These are phyloP conservation scores for Gymnocypris eckloni DNA, from an alignment of 2,797 vertebrate species.

Conservation along the genomic window DNA sequence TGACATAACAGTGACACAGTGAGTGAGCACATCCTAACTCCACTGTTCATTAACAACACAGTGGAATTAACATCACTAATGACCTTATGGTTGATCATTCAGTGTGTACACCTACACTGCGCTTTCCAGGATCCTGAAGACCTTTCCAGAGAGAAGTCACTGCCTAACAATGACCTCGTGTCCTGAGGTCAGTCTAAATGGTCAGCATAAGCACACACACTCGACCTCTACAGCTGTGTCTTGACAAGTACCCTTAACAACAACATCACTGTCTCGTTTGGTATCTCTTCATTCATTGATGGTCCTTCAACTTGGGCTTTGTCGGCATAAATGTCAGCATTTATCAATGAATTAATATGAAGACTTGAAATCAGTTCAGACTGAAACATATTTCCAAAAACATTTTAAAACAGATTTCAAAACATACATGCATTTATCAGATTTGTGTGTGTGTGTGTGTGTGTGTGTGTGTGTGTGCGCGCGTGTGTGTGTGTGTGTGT, in stretches of 20 bases:
- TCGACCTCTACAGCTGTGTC: not conserved
- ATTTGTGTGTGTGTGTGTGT: too few species aligned
- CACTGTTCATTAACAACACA: slow-evolving; percentile 3
- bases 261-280: not conserved
- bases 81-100: not conserved
- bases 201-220: not conserved
- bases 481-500: too few species aligned
- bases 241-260: not conserved
- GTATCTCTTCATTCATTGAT: not conserved
- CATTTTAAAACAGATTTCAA: too few species aligned
- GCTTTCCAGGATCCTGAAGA: not conserved
- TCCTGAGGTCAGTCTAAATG: not conserved
- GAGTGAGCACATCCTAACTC: slow-evolving; percentile 1
- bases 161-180: not conserved
- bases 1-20: not conserved
- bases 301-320: not conserved
- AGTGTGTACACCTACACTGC: not conserved
- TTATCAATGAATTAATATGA: not conserved
- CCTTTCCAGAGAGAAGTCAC: not conserved
- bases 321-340: not conserved
- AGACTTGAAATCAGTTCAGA: not conserved
- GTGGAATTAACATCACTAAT: not conserved
- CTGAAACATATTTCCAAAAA: not conserved
- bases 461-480: too few species aligned
- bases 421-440: too few species aligned